Conservation (phyloP, 2,888 invertebrate genomes). For the Eubasilissa splendida region DNA sequence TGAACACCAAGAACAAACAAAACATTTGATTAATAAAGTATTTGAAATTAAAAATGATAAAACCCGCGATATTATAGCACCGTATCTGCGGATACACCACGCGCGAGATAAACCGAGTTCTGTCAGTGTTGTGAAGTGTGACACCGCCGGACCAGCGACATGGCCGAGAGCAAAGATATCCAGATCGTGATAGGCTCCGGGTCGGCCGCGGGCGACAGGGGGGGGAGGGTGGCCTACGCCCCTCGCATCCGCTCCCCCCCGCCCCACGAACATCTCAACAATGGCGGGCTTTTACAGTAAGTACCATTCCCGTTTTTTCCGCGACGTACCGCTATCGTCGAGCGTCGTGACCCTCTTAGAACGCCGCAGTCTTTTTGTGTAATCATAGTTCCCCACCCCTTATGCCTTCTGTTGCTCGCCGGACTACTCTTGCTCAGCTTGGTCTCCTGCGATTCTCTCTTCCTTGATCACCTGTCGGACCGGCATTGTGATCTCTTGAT, state of each 20-base stretch:
- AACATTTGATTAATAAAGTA: not conserved
- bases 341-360: too few species aligned
- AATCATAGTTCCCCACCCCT: too few species aligned
- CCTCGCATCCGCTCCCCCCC: slow-evolving; percentile 64
- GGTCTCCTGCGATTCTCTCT: too few species aligned
- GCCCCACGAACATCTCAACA: slow-evolving; percentile 76
- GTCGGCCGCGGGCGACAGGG: slow-evolving; percentile 67
- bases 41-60: slow-evolving; percentile 8
- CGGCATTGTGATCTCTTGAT: too few species aligned
- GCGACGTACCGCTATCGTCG: too few species aligned
- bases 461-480: too few species aligned
- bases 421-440: too few species aligned
- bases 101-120: slow-evolving; percentile 11
- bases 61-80: slow-evolving; percentile 37
- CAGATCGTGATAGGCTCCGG: slow-evolving; percentile 72
- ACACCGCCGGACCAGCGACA: slow-evolving; percentile 35
- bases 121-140: slow-evolving; percentile 47
- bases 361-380: too few species aligned
- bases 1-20: not conserved
- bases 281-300: slow-evolving; percentile 76
- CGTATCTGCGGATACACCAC: not conserved
- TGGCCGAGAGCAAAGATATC: slow-evolving; percentile 65
- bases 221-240: slow-evolving; percentile 68
- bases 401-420: too few species aligned
- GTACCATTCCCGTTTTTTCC: slow-evolving; percentile 55